Evolutionary conservation across 2,888 invertebrate genomes (phyloP).

Genomic region (Bellardia bayeri): DNA sequence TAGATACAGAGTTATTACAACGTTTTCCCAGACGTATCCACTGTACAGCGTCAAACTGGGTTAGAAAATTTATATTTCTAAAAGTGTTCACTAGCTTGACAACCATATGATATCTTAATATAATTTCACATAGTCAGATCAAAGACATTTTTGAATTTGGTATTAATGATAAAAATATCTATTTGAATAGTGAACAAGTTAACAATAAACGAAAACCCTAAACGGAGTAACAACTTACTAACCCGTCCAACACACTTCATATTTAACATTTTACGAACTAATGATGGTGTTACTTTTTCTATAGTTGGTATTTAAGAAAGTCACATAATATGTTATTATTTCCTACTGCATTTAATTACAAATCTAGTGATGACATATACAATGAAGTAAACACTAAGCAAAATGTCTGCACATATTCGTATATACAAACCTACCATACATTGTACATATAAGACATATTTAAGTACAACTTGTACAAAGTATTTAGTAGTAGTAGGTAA

Average conservation of each 20-base stretch:
- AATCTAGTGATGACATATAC: slow-evolving; percentile 62
- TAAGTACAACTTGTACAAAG: neutral
- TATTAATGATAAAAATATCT: too few species aligned
- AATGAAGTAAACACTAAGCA: slow-evolving; percentile 21
- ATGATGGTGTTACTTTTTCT: slow-evolving; percentile 64
- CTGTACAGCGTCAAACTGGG: too few species aligned
- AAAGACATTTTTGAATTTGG: too few species aligned
- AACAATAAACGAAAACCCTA: slow-evolving; percentile 21
- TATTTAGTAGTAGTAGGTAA: slow-evolving; percentile 27
- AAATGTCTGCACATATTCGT: neutral
- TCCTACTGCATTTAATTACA: slow-evolving; percentile 69
- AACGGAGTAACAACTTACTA: neutral
- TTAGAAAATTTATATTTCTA: too few species aligned
- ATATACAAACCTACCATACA: neutral
- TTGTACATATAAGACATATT: neutral
- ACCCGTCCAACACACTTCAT: slow-evolving; percentile 17
- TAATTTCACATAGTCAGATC: too few species aligned
- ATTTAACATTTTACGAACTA: slow-evolving; percentile 61
- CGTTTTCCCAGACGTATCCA: too few species aligned
- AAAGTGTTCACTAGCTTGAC: too few species aligned
- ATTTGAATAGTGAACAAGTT: too few species aligned
- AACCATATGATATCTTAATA: too few species aligned
- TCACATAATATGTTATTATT: slow-evolving; percentile 72
- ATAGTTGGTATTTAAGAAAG: slow-evolving; percentile 66
- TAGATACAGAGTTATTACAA: too few species aligned